Evolutionary conservation across 2,888 invertebrate species (phyloP), one percentile per base, ranked within the genome.

Genomic region (Morpho achilles): DNA sequence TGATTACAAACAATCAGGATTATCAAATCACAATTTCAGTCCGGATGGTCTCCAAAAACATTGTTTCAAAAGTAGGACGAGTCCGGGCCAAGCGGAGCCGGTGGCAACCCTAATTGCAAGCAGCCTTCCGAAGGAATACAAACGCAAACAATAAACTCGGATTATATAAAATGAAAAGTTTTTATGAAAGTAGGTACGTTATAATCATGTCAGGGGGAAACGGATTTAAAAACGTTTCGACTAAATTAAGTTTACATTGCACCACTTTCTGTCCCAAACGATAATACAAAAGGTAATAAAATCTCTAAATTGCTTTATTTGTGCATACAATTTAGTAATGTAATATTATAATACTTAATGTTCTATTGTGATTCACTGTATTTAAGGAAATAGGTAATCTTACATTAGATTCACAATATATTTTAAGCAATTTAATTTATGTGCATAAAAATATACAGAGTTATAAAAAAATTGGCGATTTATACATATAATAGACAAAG

Each of bases 111-210:
- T 44, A 50, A 55, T 39, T 53, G 61, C 56, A 56, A 54, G 54
- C 58, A 41, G 50, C 49, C 60, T 46, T 59, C 55, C 16, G 49
- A 56, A 60, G 56, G 52, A 56, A 60, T 56, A 56, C 50, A 53
- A 45, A 53, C 57, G 56, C 59, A 56, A 57, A 62, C 59, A 59
- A 59, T 62, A 59, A 62, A 59, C 51, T 51, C 57, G 54, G 62
- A 62, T 59, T 62, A 62, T 62, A 53, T 57, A 46, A 59, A 57
- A 54, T 59, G 54, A 54, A 62, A 59, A 62, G 51, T 59, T 62
- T 62, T 62, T 62, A 59, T 62, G 53, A 57, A 56, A 50, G 53
- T 53, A 56, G 42, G 43, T 49, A 59, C 47, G 32, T 23, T 42
- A 53, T 61, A 61, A 61, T 61, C 48, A 57, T 60, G 10, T 43